These are phyloP conservation scores for Lucilia cuprina DNA, from an alignment of 1,140 invertebrate species.

Conservation along the genomic window DNA sequence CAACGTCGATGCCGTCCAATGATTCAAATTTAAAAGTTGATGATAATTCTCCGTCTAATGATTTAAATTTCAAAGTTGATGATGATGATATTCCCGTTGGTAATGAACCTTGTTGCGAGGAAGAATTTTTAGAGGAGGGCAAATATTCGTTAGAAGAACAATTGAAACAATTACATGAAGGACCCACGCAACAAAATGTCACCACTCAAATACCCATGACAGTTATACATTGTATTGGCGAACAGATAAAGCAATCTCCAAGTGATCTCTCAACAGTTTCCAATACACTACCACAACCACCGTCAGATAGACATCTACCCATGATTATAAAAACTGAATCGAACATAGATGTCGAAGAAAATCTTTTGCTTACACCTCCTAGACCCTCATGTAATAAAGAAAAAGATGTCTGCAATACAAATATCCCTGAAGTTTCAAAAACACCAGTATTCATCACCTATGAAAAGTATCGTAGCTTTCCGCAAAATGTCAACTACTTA, in stretches of 20 bases:
- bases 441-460: neutral
- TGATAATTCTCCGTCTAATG: neutral
- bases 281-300: neutral
- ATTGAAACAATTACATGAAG: conserved; percentile 14
- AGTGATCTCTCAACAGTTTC: neutral
- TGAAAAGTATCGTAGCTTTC: conserved; percentile 27
- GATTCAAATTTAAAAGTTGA: neutral
- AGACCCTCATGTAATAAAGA: neutral
- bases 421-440: no score
- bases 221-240: neutral
- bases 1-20: neutral
- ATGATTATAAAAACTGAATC: neutral
- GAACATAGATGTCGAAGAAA: neutral
- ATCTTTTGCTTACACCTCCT: neutral
- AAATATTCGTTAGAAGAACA: neutral
- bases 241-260: neutral
- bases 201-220: neutral
- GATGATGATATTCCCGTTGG: neutral
- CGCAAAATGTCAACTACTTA: conserved; percentile 11
- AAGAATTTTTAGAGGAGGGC: neutral
- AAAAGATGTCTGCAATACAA: no score
- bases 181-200: neutral
- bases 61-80: neutral
- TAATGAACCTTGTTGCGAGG: conserved; percentile 10
- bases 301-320: neutral